Conservation (phyloP, 2,888 invertebrate genomes). For the Cephalotes varians region DNA sequence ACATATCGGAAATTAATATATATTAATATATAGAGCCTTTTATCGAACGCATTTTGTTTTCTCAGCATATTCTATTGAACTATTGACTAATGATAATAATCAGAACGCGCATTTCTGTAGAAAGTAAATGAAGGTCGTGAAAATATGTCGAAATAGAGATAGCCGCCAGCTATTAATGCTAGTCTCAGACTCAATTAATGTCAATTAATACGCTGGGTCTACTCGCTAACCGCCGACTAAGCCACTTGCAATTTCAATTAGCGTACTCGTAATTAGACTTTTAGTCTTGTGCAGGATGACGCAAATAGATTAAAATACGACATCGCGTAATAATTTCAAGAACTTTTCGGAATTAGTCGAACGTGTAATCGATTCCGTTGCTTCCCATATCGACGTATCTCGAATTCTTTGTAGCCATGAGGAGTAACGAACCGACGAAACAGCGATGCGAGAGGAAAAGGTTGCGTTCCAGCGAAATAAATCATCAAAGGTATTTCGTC, state of each 20-base stretch:
- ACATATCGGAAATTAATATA: too few species aligned
- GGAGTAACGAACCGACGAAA: conserved; percentile 39
- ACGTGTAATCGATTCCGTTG: conserved; percentile 30
- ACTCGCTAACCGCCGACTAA: conserved; percentile 61
- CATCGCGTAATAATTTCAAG: conserved; percentile 5
- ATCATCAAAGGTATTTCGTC: conserved; percentile 48
- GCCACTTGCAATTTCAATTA: conserved; percentile 67
- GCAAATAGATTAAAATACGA: not conserved
- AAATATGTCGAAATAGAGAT: conserved; percentile 63
- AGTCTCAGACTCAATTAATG: conserved; percentile 67
- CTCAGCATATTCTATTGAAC: not conserved
- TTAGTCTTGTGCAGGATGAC: conserved; percentile 27
- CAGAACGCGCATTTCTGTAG: not conserved
- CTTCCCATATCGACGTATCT: not conserved
- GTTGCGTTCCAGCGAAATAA: conserved; percentile 36
- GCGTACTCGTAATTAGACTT: conserved; percentile 41
- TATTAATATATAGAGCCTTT: not conserved
- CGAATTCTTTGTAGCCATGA: conserved; percentile 11
- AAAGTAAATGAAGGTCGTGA: conserved; percentile 35
- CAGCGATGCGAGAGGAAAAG: conserved; percentile 27
- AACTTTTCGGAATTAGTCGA: conserved; percentile 11
- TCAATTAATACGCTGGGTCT: conserved; percentile 69
- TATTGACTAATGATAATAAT: not conserved
- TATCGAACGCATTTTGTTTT: not conserved
- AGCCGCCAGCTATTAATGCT: conserved; percentile 63